Conservation (phyloP, 2,113 vertebrate species). For the Agelaius tricolor region DNA sequence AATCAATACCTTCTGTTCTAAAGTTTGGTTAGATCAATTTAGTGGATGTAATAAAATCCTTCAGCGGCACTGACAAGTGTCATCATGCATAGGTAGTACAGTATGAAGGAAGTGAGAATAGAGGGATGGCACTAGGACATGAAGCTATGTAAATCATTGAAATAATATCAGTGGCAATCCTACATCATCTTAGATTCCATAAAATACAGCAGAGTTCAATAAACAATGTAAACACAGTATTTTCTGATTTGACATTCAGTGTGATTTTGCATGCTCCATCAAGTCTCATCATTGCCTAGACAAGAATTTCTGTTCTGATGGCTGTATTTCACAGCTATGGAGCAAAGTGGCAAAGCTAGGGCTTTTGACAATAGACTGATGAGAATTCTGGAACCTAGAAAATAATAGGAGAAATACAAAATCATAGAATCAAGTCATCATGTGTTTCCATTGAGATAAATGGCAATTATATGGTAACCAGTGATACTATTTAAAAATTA, state of each 20-base stretch:
- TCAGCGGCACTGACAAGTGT: not conserved
- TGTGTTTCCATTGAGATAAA: not conserved
- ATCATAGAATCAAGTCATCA: not conserved
- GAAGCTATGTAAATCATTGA: not conserved
- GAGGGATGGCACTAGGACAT: not conserved
- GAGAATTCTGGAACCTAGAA: not conserved
- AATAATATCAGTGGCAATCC: not conserved
- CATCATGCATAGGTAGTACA: not conserved
- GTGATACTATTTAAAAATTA: not conserved
- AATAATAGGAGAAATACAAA: not conserved
- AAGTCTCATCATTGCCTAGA: not conserved
- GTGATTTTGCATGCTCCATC: not conserved
- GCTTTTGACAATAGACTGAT: not conserved
- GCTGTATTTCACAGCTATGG: not conserved
- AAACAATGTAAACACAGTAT: not conserved
- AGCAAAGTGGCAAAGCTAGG: not conserved
- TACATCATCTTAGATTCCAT: not conserved
- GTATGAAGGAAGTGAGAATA: not conserved
- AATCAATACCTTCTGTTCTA: not conserved
- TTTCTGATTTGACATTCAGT: not conserved
- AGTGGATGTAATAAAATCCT: not conserved
- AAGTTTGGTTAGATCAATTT: not conserved
- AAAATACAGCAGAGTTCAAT: not conserved
- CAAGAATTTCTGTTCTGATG: not conserved
- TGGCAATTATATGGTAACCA: not conserved